phyloP scores from a whole-genome alignment of 2,113 vertebrate species.

The Abramis brama region DNA sequence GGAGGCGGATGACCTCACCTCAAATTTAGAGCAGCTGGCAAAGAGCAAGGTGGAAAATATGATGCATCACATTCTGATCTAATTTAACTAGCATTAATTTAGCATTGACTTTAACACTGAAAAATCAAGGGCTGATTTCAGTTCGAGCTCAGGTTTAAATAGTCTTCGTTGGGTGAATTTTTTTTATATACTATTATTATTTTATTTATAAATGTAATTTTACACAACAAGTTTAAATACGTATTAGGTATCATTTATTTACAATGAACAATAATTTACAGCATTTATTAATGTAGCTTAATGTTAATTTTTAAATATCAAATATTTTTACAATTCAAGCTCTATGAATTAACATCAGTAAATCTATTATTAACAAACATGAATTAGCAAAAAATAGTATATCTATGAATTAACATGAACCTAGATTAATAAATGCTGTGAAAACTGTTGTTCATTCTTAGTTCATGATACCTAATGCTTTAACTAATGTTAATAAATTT shows the following conservation, averaged over 20 bases:
- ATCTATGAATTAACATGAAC: neutral
- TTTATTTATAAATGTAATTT: neutral
- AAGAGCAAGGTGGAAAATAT: conserved; percentile 83
- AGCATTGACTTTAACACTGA: conserved; percentile 9
- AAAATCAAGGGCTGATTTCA: neutral
- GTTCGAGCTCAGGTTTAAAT: conserved; percentile 16
- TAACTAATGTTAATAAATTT: neutral
- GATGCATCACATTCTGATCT: conserved; percentile 24
- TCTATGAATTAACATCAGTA: neutral
- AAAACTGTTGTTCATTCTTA: neutral
- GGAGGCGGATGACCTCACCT: conserved; percentile 87
- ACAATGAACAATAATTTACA: neutral
- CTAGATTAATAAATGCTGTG: neutral
- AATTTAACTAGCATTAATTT: conserved; percentile 29
- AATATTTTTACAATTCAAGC: neutral
- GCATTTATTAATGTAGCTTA: neutral
- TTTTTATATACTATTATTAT: conserved; percentile 3
- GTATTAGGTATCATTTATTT: neutral
- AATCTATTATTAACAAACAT: neutral
- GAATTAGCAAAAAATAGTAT: neutral
- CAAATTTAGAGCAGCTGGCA: conserved; percentile 85
- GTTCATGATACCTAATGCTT: neutral
- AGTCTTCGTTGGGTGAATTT: neutral
- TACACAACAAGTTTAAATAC: neutral
- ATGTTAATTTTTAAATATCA: neutral